phyloP scores from a whole-genome alignment of 2,113 vertebrate species.

The Jacana jacana region DNA sequence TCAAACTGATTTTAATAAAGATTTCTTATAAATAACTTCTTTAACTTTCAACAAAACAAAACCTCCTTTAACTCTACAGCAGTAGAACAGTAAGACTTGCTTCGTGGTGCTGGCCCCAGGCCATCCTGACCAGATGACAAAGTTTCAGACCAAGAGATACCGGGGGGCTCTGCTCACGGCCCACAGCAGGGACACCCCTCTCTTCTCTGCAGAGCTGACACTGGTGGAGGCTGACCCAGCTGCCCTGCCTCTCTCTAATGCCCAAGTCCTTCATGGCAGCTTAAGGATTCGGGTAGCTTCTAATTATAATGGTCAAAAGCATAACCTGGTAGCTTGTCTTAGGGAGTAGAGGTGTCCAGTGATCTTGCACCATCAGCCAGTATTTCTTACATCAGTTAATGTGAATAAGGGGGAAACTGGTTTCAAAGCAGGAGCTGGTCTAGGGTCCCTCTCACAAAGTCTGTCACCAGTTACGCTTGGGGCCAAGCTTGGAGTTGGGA shows the following conservation, averaged over 20 bases:
- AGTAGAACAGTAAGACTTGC: background rate
- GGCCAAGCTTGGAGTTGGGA: background rate
- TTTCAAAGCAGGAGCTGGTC: background rate
- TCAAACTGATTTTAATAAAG: slow-evolving; percentile 57
- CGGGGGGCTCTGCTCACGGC: background rate
- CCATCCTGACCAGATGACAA: background rate
- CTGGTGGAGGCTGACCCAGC: background rate
- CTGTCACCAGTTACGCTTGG: background rate
- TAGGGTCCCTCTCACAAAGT: background rate
- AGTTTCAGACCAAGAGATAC: background rate
- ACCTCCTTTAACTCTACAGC: background rate
- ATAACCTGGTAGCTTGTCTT: background rate
- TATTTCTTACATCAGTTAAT: background rate
- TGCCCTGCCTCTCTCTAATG: background rate
- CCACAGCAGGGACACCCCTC: background rate
- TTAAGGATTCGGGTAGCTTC: background rate
- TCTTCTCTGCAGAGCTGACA: background rate
- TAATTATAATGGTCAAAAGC: background rate
- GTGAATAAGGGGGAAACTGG: background rate
- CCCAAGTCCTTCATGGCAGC: background rate
- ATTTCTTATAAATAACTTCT: slow-evolving; percentile 21
- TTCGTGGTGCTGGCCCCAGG: background rate
- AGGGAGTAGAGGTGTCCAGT: background rate
- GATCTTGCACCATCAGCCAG: background rate
- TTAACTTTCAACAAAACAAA: slow-evolving; percentile 12